These are phyloP conservation scores for Terebella lapidaria DNA, from an alignment of 2,888 invertebrate genomes.

Conservation along the genomic window DNA sequence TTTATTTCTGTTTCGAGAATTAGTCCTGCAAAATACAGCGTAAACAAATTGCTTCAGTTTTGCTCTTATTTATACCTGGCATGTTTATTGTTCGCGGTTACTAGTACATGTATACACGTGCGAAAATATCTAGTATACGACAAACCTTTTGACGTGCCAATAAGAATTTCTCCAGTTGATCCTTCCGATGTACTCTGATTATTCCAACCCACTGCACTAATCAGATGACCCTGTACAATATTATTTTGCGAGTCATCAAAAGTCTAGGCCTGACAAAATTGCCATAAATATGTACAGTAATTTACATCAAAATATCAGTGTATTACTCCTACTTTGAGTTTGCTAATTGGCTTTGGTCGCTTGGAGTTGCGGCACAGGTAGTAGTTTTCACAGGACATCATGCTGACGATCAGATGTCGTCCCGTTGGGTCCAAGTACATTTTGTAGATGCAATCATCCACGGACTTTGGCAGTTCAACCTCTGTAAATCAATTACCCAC, in stretches of 20 bases:
- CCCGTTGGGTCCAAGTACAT: constrained; percentile 83
- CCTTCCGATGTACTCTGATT: constrained; percentile 62
- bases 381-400: constrained; percentile 69
- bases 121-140: too few relatives aligned
- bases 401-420: constrained; percentile 73
- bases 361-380: constrained; percentile 74
- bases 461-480: constrained; percentile 65
- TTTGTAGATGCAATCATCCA: constrained; percentile 46
- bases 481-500: constrained; percentile 58
- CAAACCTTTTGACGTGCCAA: constrained; percentile 84
- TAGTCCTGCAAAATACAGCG: constrained; percentile 60
- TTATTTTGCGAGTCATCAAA: too few relatives aligned
- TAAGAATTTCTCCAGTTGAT: constrained; percentile 75
- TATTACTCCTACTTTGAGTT: constrained; percentile 45
- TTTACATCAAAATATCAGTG: too few relatives aligned
- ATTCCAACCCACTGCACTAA: constrained; percentile 87
- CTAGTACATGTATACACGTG: too few relatives aligned
- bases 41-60: too few relatives aligned
- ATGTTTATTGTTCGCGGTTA: too few relatives aligned
- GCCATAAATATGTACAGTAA: too few relatives aligned
- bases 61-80: too few relatives aligned
- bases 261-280: too few relatives aligned
- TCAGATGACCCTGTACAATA: constrained; percentile 64
- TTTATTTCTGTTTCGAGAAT: constrained; percentile 86
- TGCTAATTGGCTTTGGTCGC: constrained; percentile 64